Conservation (phyloP, 1,140 invertebrate genomes). For the Drosophila chauvacae region DNA sequence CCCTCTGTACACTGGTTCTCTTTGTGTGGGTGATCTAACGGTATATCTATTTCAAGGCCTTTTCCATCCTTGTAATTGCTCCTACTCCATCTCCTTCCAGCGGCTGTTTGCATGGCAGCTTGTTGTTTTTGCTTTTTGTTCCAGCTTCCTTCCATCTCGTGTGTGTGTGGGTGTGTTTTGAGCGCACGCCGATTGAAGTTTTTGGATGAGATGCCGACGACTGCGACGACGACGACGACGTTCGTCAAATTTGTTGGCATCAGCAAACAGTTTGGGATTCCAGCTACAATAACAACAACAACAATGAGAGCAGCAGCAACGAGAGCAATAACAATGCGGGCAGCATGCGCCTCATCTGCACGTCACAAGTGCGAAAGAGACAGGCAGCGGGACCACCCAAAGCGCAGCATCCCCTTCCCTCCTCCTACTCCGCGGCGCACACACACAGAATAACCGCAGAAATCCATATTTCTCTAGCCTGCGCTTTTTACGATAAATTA, state of each 20-base stretch:
- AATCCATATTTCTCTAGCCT: constrained; percentile 77
- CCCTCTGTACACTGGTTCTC: constrained; percentile 1
- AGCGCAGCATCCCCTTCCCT: constrained; percentile 16
- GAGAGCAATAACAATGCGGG: constrained; percentile 36
- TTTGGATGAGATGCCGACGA: constrained; percentile 63
- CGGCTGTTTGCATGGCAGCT: constrained; percentile 17
- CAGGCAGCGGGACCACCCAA: constrained; percentile 61
- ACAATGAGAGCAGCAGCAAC: constrained; percentile 17
- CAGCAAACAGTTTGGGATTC: constrained; percentile 73
- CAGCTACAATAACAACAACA: constrained; percentile 47
- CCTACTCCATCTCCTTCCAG: constrained; percentile 4
- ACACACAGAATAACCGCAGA: constrained; percentile 56
- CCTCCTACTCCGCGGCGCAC: background rate
- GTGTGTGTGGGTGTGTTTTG: constrained; percentile 7
- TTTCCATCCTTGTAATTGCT: constrained; percentile 72
- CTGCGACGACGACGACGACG: constrained; percentile 65
- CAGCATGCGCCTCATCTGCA: constrained; percentile 50
- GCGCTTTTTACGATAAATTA: constrained; percentile 71
- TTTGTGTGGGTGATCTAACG: constrained; percentile 25
- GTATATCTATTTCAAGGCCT: constrained; percentile 79
- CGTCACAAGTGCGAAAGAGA: constrained; percentile 11
- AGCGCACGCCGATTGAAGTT: constrained; percentile 79
- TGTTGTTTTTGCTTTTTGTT: constrained; percentile 40
- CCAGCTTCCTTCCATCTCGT: constrained; percentile 22
- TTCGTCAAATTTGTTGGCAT: constrained; percentile 83